phyloP scores from a whole-genome alignment of 2,888 invertebrate genomes.

The Tortrix viridana region DNA sequence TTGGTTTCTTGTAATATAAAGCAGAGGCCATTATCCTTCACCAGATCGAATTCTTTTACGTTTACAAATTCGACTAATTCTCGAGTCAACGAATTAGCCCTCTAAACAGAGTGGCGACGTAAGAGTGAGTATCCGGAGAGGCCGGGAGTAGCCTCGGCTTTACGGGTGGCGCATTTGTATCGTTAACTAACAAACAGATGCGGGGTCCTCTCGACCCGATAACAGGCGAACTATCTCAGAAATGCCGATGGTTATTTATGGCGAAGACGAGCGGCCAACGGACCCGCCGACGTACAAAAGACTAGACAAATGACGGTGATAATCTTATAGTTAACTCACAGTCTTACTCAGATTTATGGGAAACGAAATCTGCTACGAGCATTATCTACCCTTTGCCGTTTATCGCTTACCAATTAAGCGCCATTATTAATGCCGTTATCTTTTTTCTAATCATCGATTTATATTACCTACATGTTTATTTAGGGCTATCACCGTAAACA shows the following conservation, averaged over 20 bases:
- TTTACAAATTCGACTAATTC: slow-evolving; percentile 32
- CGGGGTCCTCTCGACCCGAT: slow-evolving; percentile 63
- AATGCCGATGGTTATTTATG: slow-evolving; percentile 80
- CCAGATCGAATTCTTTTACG: slow-evolving; percentile 21
- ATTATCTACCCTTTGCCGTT: slow-evolving; percentile 18
- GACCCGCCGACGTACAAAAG: slow-evolving; percentile 70
- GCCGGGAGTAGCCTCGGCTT: slow-evolving; percentile 56
- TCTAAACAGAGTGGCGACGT: slow-evolving; percentile 25
- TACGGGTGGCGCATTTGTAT: slow-evolving; percentile 71
- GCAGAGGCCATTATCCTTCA: background rate
- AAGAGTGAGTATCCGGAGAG: slow-evolving; percentile 35
- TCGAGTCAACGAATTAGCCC: slow-evolving; percentile 34
- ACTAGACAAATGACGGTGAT: slow-evolving; percentile 78
- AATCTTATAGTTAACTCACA: slow-evolving; percentile 60
- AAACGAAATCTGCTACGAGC: slow-evolving; percentile 43
- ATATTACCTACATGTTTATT: slow-evolving; percentile 18
- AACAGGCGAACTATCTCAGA: slow-evolving; percentile 74
- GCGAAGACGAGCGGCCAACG: slow-evolving; percentile 61
- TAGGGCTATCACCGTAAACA: slow-evolving; percentile 26
- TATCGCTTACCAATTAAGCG: slow-evolving; percentile 24
- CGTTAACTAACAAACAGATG: slow-evolving; percentile 77
- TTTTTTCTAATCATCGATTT: slow-evolving; percentile 12
- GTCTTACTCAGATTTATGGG: slow-evolving; percentile 39
- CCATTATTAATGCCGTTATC: slow-evolving; percentile 20
- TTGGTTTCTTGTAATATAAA: too few relatives aligned